These are phyloP conservation scores for Paracyclopina nana DNA, from an alignment of 1,140 invertebrate genomes.

Conservation along the genomic window DNA sequence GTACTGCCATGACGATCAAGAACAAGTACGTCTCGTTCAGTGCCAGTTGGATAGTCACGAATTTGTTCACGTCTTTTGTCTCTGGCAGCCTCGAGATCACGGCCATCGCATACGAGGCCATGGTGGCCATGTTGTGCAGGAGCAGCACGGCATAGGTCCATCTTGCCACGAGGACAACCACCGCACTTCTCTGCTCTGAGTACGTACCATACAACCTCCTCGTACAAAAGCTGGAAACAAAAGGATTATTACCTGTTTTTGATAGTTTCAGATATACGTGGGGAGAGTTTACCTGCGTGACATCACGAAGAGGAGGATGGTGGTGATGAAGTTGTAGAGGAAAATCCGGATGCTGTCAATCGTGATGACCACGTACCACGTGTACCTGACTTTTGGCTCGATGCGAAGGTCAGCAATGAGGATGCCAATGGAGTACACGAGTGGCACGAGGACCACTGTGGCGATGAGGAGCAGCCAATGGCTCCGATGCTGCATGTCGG, in stretches of 20 bases:
- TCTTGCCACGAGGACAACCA: conserved; percentile 11
- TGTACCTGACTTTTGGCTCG: neutral
- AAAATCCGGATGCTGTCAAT: neutral
- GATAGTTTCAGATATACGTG: neutral
- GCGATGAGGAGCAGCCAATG: neutral
- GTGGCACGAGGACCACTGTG: neutral
- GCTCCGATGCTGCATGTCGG: neutral
- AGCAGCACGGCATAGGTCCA: conserved; percentile 5
- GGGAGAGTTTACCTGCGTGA: neutral
- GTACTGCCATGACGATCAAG: conserved; percentile 8
- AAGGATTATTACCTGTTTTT: neutral
- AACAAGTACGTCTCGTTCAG: conserved; percentile 1
- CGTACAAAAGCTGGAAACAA: conserved; percentile 13
- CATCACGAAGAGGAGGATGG: conserved; percentile 1
- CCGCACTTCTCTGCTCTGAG: neutral
- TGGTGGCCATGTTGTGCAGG: conserved; percentile 3
- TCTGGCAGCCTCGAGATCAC: neutral
- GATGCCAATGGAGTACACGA: neutral
- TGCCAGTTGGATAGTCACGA: neutral
- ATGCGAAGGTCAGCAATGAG: neutral
- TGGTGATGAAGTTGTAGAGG: neutral
- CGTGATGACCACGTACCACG: neutral
- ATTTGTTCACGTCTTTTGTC: neutral
- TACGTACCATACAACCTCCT: conserved; percentile 8
- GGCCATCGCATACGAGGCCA: neutral